phyloP scores from a whole-genome alignment of 2,888 invertebrate species.

The Xylota segnis region DNA sequence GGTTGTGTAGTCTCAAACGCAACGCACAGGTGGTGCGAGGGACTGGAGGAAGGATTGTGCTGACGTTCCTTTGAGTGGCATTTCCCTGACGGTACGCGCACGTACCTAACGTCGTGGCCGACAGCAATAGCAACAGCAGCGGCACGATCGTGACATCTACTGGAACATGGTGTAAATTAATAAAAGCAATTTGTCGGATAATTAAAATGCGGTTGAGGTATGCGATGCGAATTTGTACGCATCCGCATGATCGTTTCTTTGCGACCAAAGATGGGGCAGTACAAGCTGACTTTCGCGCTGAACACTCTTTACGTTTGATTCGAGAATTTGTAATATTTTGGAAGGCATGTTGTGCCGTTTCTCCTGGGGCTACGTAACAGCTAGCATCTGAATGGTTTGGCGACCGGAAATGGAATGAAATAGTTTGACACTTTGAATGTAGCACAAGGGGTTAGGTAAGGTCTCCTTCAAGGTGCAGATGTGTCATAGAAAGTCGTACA shows the following conservation, averaged over 20 bases:
- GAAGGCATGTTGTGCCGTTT: background rate
- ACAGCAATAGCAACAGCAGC: slow-evolving; percentile 18
- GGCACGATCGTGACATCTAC: slow-evolving; percentile 70
- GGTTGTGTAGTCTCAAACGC: slow-evolving; percentile 27
- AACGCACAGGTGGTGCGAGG: slow-evolving; percentile 40
- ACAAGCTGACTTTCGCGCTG: background rate
- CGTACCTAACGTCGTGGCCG: slow-evolving; percentile 44
- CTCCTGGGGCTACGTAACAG: background rate
- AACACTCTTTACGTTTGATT: background rate
- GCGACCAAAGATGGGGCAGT: background rate
- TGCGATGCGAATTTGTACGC: slow-evolving; percentile 62
- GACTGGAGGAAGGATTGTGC: slow-evolving; percentile 53
- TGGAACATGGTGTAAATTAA: slow-evolving; percentile 75
- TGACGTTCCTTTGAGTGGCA: slow-evolving; percentile 74
- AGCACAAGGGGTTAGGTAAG: too few species aligned
- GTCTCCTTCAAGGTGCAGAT: too few species aligned
- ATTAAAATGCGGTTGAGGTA: slow-evolving; percentile 72
- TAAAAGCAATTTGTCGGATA: slow-evolving; percentile 75
- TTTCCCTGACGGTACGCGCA: slow-evolving; percentile 74
- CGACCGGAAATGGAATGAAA: too few species aligned
- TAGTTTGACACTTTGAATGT: too few species aligned
- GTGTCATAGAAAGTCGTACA: too few species aligned
- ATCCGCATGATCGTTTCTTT: slow-evolving; percentile 38
- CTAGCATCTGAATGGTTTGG: too few species aligned
- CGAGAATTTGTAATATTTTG: background rate